Conservation (phyloP, 2,113 vertebrate species). For the Lepus americanus region DNA sequence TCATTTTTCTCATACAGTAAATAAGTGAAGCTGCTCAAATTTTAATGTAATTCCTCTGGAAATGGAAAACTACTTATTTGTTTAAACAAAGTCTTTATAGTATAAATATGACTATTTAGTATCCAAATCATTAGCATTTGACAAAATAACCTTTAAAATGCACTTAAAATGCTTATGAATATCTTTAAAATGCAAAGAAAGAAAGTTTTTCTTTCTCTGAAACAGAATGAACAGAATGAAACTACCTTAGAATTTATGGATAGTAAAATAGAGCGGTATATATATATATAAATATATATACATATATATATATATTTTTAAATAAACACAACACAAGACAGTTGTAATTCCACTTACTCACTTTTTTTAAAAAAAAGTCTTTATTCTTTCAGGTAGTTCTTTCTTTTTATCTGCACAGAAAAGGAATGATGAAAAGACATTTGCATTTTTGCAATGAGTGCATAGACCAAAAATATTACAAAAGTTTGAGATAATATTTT, state of each 20-base stretch:
- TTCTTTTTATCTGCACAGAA: background rate
- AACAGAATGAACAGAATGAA: constrained; percentile 30
- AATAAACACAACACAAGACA: background rate
- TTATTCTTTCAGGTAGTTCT: background rate
- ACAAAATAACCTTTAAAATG: constrained; percentile 28
- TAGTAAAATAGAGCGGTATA: background rate
- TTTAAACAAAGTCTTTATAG: constrained; percentile 50
- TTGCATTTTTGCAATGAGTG: constrained; percentile 30
- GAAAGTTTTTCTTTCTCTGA: background rate
- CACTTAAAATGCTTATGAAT: background rate
- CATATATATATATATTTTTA: background rate
- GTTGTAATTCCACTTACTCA: background rate
- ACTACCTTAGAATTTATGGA: background rate
- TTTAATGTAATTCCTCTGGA: constrained; percentile 48
- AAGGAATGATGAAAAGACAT: constrained; percentile 51
- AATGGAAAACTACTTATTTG: constrained; percentile 72
- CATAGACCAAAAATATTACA: constrained; percentile 42
- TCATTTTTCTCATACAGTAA: constrained; percentile 59
- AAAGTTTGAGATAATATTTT: constrained; percentile 64
- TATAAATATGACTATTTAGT: constrained; percentile 65
- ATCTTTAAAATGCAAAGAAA: constrained; percentile 37
- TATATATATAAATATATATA: background rate
- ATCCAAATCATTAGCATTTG: constrained; percentile 51
- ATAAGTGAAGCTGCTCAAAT: constrained; percentile 58
- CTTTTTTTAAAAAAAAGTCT: constrained; percentile 12